Evolutionary conservation across 2,888 invertebrate genomes (phyloP), one percentile per base, ranked within the genome.

Genomic region (Margaritifera margaritifera): DNA sequence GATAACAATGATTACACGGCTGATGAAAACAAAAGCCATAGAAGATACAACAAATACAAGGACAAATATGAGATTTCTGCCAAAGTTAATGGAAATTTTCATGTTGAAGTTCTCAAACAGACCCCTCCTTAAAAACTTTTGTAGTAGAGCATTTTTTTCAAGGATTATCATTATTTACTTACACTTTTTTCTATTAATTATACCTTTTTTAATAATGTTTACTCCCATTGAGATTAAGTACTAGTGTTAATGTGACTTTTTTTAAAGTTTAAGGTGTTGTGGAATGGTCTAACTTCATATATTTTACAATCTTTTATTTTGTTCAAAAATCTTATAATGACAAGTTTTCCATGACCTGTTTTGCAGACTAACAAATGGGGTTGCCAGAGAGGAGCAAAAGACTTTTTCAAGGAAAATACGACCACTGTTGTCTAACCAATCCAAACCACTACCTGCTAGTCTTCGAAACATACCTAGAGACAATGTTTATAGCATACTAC

Each of bases 1-100:
- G 85, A 85, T 75, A 86, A 86, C 74, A 72, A 76, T 65, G 83
- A 84, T 62, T 87, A 87, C 70, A 82, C 74, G 20, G 68, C 62
- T 62, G 80, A 84, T 72, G 75, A 75, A 42, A 80, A 81, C 69
- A 72, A 79, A 67, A 84, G 77, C 56, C 79, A 82, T 71, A 75
- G 84, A 66, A 79, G 79, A 68, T 69, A 81, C 53, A 86, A 86
- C 74, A 72, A 65, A 62, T 77, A 76, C 60, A 58, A 76, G 55
- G 83, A 82, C 57, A 80, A 72, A 69, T 87, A 84, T 80, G 80
- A 84, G 27, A 74, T 82, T 42, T 54, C 63, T 11, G 69, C 68
- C 55, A 71, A 69, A 74, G 79, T 86, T n/a, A 85, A 86, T 74
- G 85, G 85, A 31, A 74, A 78, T n/a, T 81, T 80, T 64, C 79